Percentiles rank a stretch among this genome's conserved stretches.
These are phyloP conservation scores for Eupithecia inturbata DNA, from an alignment of 2,888 invertebrate species.

Conservation along the genomic window DNA sequence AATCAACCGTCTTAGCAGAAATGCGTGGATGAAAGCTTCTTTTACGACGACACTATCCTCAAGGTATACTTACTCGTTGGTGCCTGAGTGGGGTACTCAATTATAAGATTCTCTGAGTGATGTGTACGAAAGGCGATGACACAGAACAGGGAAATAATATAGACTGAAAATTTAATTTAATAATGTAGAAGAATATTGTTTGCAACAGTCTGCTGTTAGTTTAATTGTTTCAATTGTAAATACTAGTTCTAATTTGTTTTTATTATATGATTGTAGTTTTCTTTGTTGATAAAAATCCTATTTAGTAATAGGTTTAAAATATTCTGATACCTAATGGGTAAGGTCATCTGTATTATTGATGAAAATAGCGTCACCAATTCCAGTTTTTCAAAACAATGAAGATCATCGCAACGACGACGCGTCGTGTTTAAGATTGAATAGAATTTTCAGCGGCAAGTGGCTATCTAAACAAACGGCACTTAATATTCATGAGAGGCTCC, in stretches of 20 bases:
- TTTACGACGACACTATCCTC: slow-evolving; percentile 17
- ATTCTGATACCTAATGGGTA: background rate
- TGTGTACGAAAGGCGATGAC: background rate
- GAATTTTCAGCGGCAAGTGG: slow-evolving; percentile 64
- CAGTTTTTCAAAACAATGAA: slow-evolving; percentile 1
- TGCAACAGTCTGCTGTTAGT: too few relatives aligned
- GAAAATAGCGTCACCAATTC: slow-evolving; percentile 3
- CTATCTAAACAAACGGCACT: slow-evolving; percentile 70
- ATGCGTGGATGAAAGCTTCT: slow-evolving; percentile 17
- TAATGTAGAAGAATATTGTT: too few relatives aligned
- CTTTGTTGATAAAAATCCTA: too few relatives aligned
- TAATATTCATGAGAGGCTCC: slow-evolving; percentile 78
- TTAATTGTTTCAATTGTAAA: too few relatives aligned
- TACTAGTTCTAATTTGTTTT: too few relatives aligned
- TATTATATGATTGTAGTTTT: too few relatives aligned
- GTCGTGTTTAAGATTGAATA: slow-evolving; percentile 59
- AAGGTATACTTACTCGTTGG: slow-evolving; percentile 8
- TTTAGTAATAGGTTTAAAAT: background rate
- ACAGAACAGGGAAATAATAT: background rate
- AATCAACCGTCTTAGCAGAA: slow-evolving; percentile 15
- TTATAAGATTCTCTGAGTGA: slow-evolving; percentile 3
- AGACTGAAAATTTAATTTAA: background rate
- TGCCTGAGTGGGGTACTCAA: slow-evolving; percentile 7
- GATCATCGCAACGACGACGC: slow-evolving; percentile 35
- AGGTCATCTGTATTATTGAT: background rate